These are phyloP conservation scores for Oplegnathus fasciatus DNA, from an alignment of 2,113 vertebrate species.

Conservation along the genomic window DNA sequence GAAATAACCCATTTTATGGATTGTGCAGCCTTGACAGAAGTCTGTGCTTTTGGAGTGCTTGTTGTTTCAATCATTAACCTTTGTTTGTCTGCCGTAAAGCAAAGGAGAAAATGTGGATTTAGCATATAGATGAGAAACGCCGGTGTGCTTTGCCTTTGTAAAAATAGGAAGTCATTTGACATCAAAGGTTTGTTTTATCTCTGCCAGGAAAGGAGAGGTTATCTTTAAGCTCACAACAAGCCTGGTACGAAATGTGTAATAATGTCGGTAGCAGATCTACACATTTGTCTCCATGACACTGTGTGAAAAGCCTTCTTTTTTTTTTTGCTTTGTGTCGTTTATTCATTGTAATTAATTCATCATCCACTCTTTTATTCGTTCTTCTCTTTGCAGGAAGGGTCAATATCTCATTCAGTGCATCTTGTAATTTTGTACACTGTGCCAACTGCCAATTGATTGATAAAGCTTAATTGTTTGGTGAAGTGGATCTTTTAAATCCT, in stretches of 20 bases:
- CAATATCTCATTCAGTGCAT: not conserved
- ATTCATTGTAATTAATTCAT: conserved; percentile 17
- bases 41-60: not conserved
- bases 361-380: not conserved
- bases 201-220: not conserved
- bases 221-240: conserved; percentile 5
- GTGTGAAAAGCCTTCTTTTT: not conserved
- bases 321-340: conserved; percentile 13
- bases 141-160: not conserved
- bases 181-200: conserved; percentile 11
- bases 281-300: not conserved
- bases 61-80: not conserved
- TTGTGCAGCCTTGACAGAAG: not conserved
- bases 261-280: not conserved
- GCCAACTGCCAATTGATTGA: conserved; percentile 26
- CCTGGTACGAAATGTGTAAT: not conserved
- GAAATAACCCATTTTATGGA: not conserved
- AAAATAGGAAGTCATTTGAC: conserved; percentile 11
- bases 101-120: not conserved
- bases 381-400: not conserved
- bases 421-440: not conserved
- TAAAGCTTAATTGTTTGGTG: conserved; percentile 20
- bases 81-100: not conserved
- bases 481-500: not conserved
- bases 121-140: not conserved